Percentiles rank a stretch among this genome's conserved stretches.
Conservation (phyloP, 2,888 invertebrate genomes). For the Melieria omissa region DNA sequence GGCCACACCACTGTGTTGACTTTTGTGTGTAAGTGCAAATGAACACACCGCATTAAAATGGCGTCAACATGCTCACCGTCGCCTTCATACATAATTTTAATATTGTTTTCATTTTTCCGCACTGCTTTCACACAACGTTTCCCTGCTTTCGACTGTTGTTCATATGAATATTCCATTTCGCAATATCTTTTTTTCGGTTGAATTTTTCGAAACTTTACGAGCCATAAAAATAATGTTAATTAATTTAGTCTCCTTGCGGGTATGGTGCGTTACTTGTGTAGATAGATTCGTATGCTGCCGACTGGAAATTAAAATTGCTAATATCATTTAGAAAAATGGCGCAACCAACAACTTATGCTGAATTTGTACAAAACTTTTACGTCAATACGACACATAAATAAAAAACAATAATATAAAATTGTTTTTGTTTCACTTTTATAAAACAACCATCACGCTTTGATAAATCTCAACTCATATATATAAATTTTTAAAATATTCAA, state of each 20-base stretch:
- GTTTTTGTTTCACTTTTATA: too few relatives aligned
- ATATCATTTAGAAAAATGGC: background rate
- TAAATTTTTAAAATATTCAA: too few relatives aligned
- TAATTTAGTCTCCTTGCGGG: conserved; percentile 50
- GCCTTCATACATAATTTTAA: background rate
- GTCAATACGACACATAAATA: too few relatives aligned
- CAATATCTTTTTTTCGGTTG: background rate
- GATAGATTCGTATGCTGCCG: background rate
- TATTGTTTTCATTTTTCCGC: background rate
- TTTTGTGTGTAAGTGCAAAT: conserved; percentile 1
- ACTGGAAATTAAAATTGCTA: background rate
- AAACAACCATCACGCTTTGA: too few relatives aligned
- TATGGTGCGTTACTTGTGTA: background rate
- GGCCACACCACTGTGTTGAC: background rate
- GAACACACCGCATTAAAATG: conserved; percentile 9
- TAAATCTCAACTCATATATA: too few relatives aligned
- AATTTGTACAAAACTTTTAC: too few relatives aligned
- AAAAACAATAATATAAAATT: too few relatives aligned
- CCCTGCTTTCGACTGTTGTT: too few relatives aligned
- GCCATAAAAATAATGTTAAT: conserved; percentile 59
- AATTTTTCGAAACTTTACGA: conserved; percentile 51
- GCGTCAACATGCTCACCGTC: conserved; percentile 29
- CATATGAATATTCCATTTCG: background rate
- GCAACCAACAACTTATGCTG: too few relatives aligned
- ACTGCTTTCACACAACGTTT: background rate